Evolutionary conservation across 2,888 invertebrate species (phyloP), one percentile per base, ranked within the genome.

Genomic region (Drosophila meridionalis): DNA sequence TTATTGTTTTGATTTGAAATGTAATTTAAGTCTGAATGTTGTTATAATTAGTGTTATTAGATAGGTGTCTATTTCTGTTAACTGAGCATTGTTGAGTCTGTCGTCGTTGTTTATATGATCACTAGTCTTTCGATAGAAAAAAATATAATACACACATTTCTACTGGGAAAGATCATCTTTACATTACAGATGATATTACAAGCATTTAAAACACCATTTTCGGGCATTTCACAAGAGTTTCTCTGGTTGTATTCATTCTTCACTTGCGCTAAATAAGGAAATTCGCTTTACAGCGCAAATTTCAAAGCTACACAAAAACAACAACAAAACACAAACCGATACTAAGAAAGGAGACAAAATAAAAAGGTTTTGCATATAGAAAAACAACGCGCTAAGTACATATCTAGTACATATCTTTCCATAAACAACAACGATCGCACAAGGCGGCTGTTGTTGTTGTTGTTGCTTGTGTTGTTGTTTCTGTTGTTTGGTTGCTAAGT

Each of bases 181-280:
- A 38, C 40, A 12, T 53, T 36, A 69, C 8, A 32, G 34, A 12
- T 48, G 61, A 55, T 42, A 61, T 34, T 60, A 76, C 58, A 75
- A 56, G 56, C 65, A 38, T 45, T 69, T 59, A 47, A 62, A 78
- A 42, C 57, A 26, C 50, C 47, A 62, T 69, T 79, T 75, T 32
- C 8, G 43, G 79, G 52, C 66, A 63, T 60, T 58, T 71, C 48
- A 63, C 59, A 67, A 71, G 72, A 66, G 53, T 55, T 71, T 52
- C 26, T 26, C 20, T 20, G 20, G 11, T 3, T n/a, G 3, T 32
- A 5, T 40, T 40, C 14, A 4, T 12, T 43, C 20, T 50, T n/a
- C 4, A 68, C n/a, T 55, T 43, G 11, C 20, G 63, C 80, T 78
- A 52, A 80, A 80, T 64, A 78, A 77, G 78, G 78, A 78, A 78